These are phyloP conservation scores for Melinopterus prodromus DNA, from an alignment of 2,888 invertebrate genomes.

Conservation along the genomic window DNA sequence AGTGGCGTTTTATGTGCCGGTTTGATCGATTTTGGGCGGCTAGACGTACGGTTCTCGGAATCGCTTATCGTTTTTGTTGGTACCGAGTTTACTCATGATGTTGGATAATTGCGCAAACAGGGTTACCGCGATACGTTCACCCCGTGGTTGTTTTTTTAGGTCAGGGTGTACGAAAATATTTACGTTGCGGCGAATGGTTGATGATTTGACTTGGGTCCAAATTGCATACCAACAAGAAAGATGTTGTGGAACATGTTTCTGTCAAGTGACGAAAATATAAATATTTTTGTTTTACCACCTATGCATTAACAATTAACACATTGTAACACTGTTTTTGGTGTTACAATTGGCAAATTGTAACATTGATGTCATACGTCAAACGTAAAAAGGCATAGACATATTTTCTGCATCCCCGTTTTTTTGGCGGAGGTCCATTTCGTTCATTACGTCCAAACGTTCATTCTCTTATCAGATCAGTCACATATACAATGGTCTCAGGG, in stretches of 20 bases:
- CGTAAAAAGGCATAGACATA: too few species aligned
- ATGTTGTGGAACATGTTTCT: background rate
- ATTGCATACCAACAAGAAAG: background rate
- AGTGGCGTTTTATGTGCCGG: background rate
- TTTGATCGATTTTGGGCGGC: background rate
- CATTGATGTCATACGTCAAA: too few species aligned
- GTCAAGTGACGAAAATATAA: background rate
- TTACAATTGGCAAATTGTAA: too few species aligned
- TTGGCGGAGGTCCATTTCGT: too few species aligned
- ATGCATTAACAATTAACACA: background rate
- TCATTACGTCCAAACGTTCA: too few species aligned
- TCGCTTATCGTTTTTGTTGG: background rate
- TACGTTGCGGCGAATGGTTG: background rate
- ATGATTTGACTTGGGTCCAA: background rate
- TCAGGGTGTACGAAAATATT: background rate
- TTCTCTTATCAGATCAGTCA: too few species aligned
- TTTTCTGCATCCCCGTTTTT: too few species aligned
- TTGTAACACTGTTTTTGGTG: too few species aligned
- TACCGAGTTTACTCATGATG: too few species aligned
- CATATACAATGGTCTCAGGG: too few species aligned
- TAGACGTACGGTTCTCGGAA: background rate
- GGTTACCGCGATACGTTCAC: background rate
- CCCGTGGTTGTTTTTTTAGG: background rate
- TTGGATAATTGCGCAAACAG: background rate
- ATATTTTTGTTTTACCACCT: background rate